Conservation (phyloP, 2,888 invertebrate genomes). For the Epinotia demarniana region DNA sequence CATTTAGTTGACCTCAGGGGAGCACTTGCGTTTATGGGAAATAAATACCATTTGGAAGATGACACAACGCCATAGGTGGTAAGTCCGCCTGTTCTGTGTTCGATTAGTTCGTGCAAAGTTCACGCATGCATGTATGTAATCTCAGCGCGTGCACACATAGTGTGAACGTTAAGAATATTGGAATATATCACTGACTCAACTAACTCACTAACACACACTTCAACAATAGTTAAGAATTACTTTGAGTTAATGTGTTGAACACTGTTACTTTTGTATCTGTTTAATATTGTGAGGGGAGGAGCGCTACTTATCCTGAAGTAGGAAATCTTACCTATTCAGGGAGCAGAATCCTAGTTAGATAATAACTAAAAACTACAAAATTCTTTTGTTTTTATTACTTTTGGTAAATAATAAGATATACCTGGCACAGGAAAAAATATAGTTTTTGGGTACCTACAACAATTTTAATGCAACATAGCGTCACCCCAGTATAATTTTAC, state of each 20-base stretch:
- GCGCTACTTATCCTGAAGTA: no score
- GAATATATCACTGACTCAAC: no score
- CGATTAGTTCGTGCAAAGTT: slow-evolving; percentile 17
- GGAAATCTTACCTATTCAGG: no score
- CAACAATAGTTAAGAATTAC: no score
- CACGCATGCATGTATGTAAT: slow-evolving; percentile 1
- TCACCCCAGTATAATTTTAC: slow-evolving; percentile 21
- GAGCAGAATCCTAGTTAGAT: no score
- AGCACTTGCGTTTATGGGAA: slow-evolving; percentile 58
- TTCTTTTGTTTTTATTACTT: no score
- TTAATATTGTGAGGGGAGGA: no score
- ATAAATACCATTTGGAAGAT: slow-evolving; percentile 69
- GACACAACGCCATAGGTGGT: slow-evolving; percentile 60
- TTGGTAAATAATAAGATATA: neutral
- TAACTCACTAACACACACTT: no score
- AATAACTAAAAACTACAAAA: no score
- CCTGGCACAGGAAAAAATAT: neutral
- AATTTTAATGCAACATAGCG: neutral
- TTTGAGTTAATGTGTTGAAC: no score
- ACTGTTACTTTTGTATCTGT: no score
- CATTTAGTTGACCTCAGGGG: slow-evolving; percentile 69
- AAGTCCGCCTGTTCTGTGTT: slow-evolving; percentile 44
- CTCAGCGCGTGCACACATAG: neutral
- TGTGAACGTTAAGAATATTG: no score
- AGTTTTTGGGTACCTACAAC: neutral